Percentiles rank a stretch among this genome's conserved stretches.
Evolutionary conservation across 2,113 vertebrate genomes (phyloP).

Genomic region (Aspidoscelis tigris): DNA sequence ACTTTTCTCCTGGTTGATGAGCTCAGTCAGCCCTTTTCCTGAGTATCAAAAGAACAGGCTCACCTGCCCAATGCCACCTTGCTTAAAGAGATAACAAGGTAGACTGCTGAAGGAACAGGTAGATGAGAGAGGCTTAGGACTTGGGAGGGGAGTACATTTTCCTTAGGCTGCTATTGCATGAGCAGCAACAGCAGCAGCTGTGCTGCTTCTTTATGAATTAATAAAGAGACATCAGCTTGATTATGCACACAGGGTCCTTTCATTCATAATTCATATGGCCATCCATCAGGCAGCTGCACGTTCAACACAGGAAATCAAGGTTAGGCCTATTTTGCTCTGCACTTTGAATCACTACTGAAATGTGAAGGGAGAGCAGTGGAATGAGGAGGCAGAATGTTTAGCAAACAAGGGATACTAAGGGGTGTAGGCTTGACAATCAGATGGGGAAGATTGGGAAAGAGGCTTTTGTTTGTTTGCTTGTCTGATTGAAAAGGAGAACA

Average conservation of each 20-base stretch:
- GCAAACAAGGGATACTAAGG: neutral
- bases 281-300: conserved; percentile 67
- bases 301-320: conserved; percentile 62
- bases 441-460: neutral
- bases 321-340: conserved; percentile 53
- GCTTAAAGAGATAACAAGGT: neutral
- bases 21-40: conserved; percentile 21
- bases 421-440: conserved; percentile 1
- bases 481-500: conserved; percentile 33
- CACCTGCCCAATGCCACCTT: neutral
- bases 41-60: neutral
- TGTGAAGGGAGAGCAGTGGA: neutral
- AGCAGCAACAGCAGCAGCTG: conserved; percentile 36
- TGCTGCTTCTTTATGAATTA: conserved; percentile 79
- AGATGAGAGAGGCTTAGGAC: conserved; percentile 27
- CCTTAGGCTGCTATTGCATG: conserved; percentile 36
- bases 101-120: conserved; percentile 24
- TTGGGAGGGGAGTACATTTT: conserved; percentile 45
- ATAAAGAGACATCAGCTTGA: conserved; percentile 71
- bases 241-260: conserved; percentile 63
- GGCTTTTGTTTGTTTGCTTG: neutral
- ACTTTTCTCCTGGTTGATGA: conserved; percentile 34
- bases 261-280: conserved; percentile 70
- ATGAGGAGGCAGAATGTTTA: conserved; percentile 35
- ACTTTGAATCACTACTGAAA: conserved; percentile 42